Evolutionary conservation across 2,888 invertebrate genomes (phyloP).

Genomic region (Cataglyphis rosenhaueri): DNA sequence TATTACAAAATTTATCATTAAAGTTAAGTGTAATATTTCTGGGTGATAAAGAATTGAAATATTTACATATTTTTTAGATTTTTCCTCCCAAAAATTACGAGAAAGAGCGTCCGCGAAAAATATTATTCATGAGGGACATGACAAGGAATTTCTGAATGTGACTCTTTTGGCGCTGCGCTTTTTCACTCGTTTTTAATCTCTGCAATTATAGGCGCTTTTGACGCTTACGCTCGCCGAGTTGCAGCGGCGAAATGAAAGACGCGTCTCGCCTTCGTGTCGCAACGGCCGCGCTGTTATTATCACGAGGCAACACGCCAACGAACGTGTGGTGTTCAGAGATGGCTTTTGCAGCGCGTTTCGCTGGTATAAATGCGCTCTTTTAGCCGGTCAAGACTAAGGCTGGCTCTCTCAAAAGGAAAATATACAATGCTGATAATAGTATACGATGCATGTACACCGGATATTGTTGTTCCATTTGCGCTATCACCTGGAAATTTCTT

Average conservation of each 20-base stretch:
- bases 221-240: background rate
- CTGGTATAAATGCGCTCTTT: slow-evolving; percentile 39
- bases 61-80: background rate
- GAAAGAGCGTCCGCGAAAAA: background rate
- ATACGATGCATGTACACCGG: background rate
- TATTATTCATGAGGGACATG: background rate
- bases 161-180: background rate
- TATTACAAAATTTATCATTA: background rate
- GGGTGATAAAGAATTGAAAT: background rate
- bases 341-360: slow-evolving; percentile 23
- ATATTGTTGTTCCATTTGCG: background rate
- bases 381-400: slow-evolving; percentile 14
- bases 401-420: slow-evolving; percentile 22
- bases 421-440: background rate
- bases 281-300: slow-evolving; percentile 29
- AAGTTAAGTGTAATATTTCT: background rate
- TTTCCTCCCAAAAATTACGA: background rate
- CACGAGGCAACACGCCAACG: slow-evolving; percentile 35
- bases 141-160: background rate
- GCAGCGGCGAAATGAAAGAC: slow-evolving; percentile 33
- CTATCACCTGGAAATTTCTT: background rate
- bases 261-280: slow-evolving; percentile 30
- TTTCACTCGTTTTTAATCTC: slow-evolving; percentile 33
- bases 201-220: slow-evolving; percentile 44
- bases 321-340: slow-evolving; percentile 23